Evolutionary conservation across 2,888 invertebrate genomes (phyloP), one percentile per base, ranked within the genome.

Genomic region (Drosophila incognita): DNA sequence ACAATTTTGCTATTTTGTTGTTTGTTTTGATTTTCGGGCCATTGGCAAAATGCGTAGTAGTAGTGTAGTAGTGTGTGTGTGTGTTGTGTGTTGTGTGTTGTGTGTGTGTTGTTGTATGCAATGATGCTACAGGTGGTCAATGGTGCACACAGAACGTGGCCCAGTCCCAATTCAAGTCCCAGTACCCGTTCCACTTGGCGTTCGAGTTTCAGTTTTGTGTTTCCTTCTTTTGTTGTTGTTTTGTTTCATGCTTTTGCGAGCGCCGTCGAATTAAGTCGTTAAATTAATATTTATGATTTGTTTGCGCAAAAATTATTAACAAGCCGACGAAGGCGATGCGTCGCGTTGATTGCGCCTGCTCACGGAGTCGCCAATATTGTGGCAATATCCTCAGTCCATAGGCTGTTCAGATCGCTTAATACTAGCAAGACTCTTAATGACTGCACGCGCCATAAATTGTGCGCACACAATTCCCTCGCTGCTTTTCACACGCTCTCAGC

Each of bases 251-350:
- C 33, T 33, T 33, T 29, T 27, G 8, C 29, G 49, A 59, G 69
- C 51, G 74, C 69, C 72, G 83, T 87, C 88, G 81, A 82, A 90
- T 90, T 90, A 89, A 89, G 89, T 89, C 90, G 71, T 88, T 74
- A 90, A 90, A 88, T 90, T 64, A 84, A 83, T 81, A 90, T 90
- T 88, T 88, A 90, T 75, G 90, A 87, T 90, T 90, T 85, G 83
- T 89, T 83, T 87, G 82, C 62, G 74, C 83, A 80, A 79, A 79
- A 74, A 51, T 58, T 58, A 56, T 74, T 68, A 63, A 64, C 57
- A 57, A 51, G 57, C 60, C 27, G 56, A 46, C 48, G n/a, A 56
- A 56, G 38, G n/a, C 38, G 56, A 35, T 36, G 38, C 5, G 24
- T 18, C 42, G 38, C 27, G 38, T 48, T 64, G 57, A 72, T 73